phyloP scores from a whole-genome alignment of 2,888 invertebrate genomes.

The Diplolepis rosae region DNA sequence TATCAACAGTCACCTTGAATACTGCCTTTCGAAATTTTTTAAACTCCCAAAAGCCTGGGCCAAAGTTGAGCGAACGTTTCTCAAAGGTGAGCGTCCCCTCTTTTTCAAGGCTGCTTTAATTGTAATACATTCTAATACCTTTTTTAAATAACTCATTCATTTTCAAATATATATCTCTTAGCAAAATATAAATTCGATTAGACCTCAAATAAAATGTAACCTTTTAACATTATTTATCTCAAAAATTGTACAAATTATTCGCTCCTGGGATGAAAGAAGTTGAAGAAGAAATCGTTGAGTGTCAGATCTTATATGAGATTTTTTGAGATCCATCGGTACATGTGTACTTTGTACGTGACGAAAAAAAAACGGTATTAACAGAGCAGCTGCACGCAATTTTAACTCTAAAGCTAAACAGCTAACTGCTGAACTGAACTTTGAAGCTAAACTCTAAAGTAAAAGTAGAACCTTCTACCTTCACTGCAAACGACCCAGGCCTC shows the following conservation, averaged over 20 bases:
- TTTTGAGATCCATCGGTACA: not conserved
- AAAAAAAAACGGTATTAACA: slow-evolving; percentile 33
- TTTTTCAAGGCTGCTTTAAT: slow-evolving; percentile 20
- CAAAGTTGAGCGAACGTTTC: slow-evolving; percentile 57
- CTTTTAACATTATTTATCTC: not conserved
- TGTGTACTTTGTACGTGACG: slow-evolving; percentile 39
- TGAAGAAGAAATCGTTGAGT: not conserved
- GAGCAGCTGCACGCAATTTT: slow-evolving; percentile 47
- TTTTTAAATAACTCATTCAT: slow-evolving; percentile 1
- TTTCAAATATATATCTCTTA: not conserved
- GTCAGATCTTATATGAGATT: slow-evolving; percentile 39
- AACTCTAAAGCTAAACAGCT: not conserved
- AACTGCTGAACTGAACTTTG: not conserved
- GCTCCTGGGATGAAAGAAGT: not conserved
- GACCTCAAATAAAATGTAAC: not conserved
- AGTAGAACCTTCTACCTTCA: not conserved
- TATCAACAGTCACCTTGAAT: slow-evolving; percentile 45
- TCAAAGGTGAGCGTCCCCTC: slow-evolving; percentile 50
- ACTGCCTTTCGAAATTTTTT: slow-evolving; percentile 54
- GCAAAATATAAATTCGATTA: not conserved
- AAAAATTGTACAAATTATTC: too few relatives aligned
- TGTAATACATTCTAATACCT: not conserved
- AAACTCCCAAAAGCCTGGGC: slow-evolving; percentile 45
- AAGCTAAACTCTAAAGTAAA: not conserved
- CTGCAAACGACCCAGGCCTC: slow-evolving; percentile 36